Percentiles rank a stretch among this genome's conserved stretches.
phyloP scores from a whole-genome alignment of 2,888 invertebrate species.

The Strigamia transsilvanica region DNA sequence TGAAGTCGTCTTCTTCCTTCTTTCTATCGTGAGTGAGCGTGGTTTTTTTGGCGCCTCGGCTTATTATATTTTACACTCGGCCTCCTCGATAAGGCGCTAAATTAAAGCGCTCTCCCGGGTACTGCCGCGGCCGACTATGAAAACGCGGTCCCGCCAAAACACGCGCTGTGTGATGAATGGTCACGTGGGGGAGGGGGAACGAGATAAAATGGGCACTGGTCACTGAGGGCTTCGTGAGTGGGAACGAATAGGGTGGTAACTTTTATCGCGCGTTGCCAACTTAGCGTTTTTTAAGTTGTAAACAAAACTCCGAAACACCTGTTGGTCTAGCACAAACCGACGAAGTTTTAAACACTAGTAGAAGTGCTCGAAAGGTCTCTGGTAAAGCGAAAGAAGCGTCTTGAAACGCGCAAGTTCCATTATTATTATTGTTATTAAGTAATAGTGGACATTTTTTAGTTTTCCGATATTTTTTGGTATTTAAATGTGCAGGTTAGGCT shows the following conservation, averaged over 20 bases:
- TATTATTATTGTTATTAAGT: too few species aligned
- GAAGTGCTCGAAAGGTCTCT: too few species aligned
- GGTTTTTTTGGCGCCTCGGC: slow-evolving; percentile 48
- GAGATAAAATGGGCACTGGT: slow-evolving; percentile 34
- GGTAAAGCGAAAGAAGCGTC: too few species aligned
- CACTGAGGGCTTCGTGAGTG: slow-evolving; percentile 16
- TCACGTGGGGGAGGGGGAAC: slow-evolving; percentile 17
- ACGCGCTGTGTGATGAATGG: slow-evolving; percentile 47
- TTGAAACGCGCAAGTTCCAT: too few species aligned
- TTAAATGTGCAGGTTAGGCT: background rate
- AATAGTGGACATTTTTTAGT: too few species aligned
- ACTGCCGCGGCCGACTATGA: slow-evolving; percentile 46
- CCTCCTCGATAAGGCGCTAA: slow-evolving; percentile 52
- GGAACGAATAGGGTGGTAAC: background rate
- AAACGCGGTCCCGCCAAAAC: slow-evolving; percentile 8
- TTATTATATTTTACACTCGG: slow-evolving; percentile 53
- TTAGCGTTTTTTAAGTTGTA: background rate
- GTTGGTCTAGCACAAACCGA: background rate
- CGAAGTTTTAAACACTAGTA: background rate
- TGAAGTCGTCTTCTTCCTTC: slow-evolving; percentile 51
- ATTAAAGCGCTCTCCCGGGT: slow-evolving; percentile 52
- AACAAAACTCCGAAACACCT: background rate
- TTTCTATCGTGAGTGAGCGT: slow-evolving; percentile 49
- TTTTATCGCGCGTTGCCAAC: background rate
- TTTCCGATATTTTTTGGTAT: background rate